Conservation (phyloP, 37 sponge, comb jelly and placozoan species). For the Bolinopsis microptera region DNA sequence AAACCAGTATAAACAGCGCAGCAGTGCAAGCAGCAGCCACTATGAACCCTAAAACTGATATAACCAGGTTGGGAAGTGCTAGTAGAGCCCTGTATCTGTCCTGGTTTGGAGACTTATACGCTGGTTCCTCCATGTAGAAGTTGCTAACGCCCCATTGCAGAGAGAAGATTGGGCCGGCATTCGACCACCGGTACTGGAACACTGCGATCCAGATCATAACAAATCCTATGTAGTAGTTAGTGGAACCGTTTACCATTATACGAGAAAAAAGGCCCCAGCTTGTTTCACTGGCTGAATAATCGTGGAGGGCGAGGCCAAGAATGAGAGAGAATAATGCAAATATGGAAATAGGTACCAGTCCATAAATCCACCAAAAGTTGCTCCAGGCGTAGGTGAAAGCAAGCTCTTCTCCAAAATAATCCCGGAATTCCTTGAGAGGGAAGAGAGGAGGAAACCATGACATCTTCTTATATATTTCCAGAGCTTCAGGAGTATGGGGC, state of each 20-base stretch:
- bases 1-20: neutral
- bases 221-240: neutral
- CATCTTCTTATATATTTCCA: neutral
- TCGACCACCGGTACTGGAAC: slow-evolving; percentile 31
- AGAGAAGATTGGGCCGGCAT: neutral
- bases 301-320: neutral
- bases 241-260: neutral
- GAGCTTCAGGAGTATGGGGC: neutral
- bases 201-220: neutral
- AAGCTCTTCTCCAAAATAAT: slow-evolving; percentile 39
- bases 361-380: slow-evolving; percentile 5
- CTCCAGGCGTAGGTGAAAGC: slow-evolving; percentile 13
- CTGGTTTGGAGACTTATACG: neutral
- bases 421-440: neutral
- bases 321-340: neutral
- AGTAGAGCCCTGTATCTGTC: neutral
- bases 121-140: neutral
- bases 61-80: neutral
- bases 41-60: slow-evolving; percentile 1
- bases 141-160: slow-evolving; percentile 39
- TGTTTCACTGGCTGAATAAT: neutral
- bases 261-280: neutral
- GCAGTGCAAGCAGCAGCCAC: neutral
- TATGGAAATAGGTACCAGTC: neutral
- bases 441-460: neutral